Evolutionary conservation across 2,797 vertebrate genomes (phyloP).

Genomic region (Otolemur crassicaudatus): DNA sequence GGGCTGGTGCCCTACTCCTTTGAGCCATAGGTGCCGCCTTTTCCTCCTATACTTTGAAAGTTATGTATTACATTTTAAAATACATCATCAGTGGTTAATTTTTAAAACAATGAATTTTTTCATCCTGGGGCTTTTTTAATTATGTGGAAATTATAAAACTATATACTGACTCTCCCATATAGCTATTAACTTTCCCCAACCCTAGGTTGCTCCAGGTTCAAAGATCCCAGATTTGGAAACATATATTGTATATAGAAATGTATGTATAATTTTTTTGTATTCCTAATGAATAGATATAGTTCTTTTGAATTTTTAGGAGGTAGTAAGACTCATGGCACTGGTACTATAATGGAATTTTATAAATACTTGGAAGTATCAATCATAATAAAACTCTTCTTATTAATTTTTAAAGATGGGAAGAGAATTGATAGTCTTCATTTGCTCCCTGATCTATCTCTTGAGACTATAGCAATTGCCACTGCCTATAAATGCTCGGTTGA

Average conservation of each 20-base stretch:
- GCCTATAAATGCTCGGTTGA: background rate
- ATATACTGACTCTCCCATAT: background rate
- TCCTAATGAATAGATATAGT: background rate
- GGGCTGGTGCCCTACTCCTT: too few relatives aligned
- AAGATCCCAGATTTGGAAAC: background rate
- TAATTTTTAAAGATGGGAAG: slow-evolving; percentile 33
- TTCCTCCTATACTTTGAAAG: background rate
- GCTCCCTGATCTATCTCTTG: background rate
- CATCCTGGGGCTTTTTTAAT: slow-evolving; percentile 13
- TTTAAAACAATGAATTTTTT: slow-evolving; percentile 5
- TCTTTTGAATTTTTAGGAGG: background rate
- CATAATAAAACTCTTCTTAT: background rate
- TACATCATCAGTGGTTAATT: background rate
- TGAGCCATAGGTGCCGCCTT: too few relatives aligned
- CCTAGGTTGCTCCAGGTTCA: background rate
- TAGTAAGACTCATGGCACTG: background rate
- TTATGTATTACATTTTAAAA: background rate
- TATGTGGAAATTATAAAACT: slow-evolving; percentile 36
- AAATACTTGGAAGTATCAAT: background rate
- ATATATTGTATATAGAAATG: background rate
- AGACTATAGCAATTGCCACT: background rate
- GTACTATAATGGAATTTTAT: background rate
- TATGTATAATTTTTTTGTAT: background rate
- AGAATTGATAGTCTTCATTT: background rate
- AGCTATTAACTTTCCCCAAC: background rate